These are phyloP conservation scores for Aplysia californica DNA, from an alignment of 1,140 invertebrate genomes.

Conservation along the genomic window DNA sequence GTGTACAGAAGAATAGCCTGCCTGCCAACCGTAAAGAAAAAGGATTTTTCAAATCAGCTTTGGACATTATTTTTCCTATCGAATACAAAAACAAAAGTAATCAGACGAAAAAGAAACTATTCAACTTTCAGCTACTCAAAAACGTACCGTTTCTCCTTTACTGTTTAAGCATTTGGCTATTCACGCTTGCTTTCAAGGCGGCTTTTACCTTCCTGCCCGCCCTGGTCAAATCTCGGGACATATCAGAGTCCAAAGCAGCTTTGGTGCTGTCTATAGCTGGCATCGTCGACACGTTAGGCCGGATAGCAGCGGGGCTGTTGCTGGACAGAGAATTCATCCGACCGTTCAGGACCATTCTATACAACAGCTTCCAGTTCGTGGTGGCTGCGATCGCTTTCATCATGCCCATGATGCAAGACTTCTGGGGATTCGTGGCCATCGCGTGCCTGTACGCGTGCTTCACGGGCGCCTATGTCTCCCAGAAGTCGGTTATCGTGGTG, in stretches of 20 bases:
- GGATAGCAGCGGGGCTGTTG: slow-evolving; percentile 41
- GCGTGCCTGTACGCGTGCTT: slow-evolving; percentile 45
- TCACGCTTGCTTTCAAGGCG: slow-evolving; percentile 48
- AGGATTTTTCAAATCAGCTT: too few species aligned
- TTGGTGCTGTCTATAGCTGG: slow-evolving; percentile 50
- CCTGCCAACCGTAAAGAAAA: too few species aligned
- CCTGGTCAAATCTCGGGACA: slow-evolving; percentile 44
- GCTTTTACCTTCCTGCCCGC: slow-evolving; percentile 58
- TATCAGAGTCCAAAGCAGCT: slow-evolving; percentile 38
- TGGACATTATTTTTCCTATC: too few species aligned
- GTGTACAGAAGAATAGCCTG: too few species aligned
- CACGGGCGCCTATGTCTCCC: slow-evolving; percentile 75
- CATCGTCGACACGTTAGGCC: slow-evolving; percentile 43
- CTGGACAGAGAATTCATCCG: slow-evolving; percentile 44
- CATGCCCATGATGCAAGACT: slow-evolving; percentile 39
- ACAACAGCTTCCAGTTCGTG: slow-evolving; percentile 47
- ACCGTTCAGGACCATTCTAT: slow-evolving; percentile 44
- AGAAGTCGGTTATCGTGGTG: slow-evolving; percentile 90
- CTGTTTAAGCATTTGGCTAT: slow-evolving; percentile 50
- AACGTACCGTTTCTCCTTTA: slow-evolving; percentile 48
- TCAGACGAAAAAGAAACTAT: slow-evolving; percentile 28
- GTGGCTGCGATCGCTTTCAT: slow-evolving; percentile 39
- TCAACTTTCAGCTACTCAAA: slow-evolving; percentile 49
- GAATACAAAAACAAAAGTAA: too few species aligned
- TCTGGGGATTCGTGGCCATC: slow-evolving; percentile 32